Percentiles rank a stretch among this genome's conserved stretches.
Conservation (phyloP, 1,140 invertebrate species). For the Penaeus vannamei region DNA sequence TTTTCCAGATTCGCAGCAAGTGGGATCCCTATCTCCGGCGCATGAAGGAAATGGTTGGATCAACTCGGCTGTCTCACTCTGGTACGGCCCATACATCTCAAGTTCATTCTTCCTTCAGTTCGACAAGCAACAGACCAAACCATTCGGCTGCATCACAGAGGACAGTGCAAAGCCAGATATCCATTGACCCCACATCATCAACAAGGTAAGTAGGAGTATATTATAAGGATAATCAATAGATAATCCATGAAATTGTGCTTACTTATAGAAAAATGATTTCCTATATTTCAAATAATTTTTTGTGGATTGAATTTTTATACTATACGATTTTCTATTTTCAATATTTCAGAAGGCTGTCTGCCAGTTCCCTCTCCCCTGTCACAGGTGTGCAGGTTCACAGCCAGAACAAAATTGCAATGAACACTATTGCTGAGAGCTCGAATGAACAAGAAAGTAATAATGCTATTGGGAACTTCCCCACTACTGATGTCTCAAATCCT, state of each 20-base stretch:
- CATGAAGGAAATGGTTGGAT: constrained; percentile 50
- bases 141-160: constrained; percentile 46
- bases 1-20: constrained; percentile 46
- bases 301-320: not conserved
- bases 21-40: constrained; percentile 59
- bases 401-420: constrained; percentile 35
- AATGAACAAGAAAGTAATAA: no score
- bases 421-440: constrained; percentile 39
- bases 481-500: no score
- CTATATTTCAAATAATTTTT: not conserved
- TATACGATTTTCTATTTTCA: not conserved
- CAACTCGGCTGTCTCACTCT: constrained; percentile 24
- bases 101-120: constrained; percentile 38
- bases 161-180: constrained; percentile 55
- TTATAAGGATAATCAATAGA: not conserved
- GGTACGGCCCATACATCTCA: not conserved
- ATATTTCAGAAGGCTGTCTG: constrained; percentile 38
- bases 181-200: constrained; percentile 40
- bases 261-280: no score
- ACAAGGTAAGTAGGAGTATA: constrained; percentile 27
- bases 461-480: no score
- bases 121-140: constrained; percentile 32
- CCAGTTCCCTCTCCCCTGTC: constrained; percentile 28
- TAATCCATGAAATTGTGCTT: not conserved
- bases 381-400: constrained; percentile 46